These are phyloP conservation scores for Ectemnius continuus DNA, from an alignment of 2,888 invertebrate species.

Conservation along the genomic window DNA sequence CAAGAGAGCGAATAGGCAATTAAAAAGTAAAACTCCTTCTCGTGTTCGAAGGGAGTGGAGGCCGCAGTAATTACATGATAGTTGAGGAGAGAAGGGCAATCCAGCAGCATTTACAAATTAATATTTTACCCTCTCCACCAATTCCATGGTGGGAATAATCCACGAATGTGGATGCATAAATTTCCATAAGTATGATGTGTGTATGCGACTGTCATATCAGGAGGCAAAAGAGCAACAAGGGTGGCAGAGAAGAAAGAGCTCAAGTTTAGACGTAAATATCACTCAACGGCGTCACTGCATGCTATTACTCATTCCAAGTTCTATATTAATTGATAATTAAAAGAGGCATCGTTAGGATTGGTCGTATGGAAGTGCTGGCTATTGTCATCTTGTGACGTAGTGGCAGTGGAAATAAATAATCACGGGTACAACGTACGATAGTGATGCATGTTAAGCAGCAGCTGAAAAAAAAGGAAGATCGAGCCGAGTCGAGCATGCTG, in stretches of 20 bases:
- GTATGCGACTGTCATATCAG: too few species aligned
- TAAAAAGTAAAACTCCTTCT: conserved; percentile 43
- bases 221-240: too few species aligned
- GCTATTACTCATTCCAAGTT: not conserved
- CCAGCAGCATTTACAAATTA: too few species aligned
- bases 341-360: not conserved
- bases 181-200: too few species aligned
- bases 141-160: too few species aligned
- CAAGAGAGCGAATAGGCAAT: conserved; percentile 41
- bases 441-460: not conserved
- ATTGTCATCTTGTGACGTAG: too few species aligned
- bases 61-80: conserved; percentile 14
- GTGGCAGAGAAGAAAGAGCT: too few species aligned
- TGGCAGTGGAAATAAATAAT: not conserved
- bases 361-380: not conserved
- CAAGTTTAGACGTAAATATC: too few species aligned
- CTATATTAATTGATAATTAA: not conserved
- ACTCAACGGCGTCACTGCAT: too few species aligned
- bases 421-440: conserved; percentile 7
- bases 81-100: too few species aligned
- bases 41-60: conserved; percentile 34
- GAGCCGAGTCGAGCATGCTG: not conserved
- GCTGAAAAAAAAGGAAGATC: not conserved
- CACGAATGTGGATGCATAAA: too few species aligned
- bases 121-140: too few species aligned